Evolutionary conservation across 23 tunicate species (phyloP), one percentile per base, ranked within the genome.

Genomic region (Halocynthia roretzi): DNA sequence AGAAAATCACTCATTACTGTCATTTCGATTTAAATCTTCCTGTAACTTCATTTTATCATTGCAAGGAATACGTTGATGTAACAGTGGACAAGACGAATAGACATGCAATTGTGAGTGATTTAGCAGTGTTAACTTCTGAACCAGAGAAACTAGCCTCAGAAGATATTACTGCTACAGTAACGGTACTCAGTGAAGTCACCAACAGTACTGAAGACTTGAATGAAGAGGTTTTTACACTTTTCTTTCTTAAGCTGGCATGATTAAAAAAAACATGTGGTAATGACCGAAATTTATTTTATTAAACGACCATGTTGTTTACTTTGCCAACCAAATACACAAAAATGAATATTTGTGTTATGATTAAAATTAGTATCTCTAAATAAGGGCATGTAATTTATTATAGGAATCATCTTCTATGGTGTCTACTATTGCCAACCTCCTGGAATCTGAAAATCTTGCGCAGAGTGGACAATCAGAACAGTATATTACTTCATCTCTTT

Each of bases 351-450:
- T n/a, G n/a, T n/a, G n/a, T n/a, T n/a, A n/a, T n/a, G n/a, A n/a
- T n/a, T n/a, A n/a, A n/a, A n/a, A n/a, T n/a, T n/a, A n/a, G n/a
- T n/a, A n/a, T n/a, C 44, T 31, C 44, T 31, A 0, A 31, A 31
- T 31, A 31, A 31, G 44, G 4, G 44, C 44, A 31, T 31, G 44
- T 31, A 1, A 0, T 84, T 74, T 50, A 40, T 81, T 72, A 14
- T 64, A 88, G 95, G 76, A 82, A 6, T 77, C 95, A 0, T 51
- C 67, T 62, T 88, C 95, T 50, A 87, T 88, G 12, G 87, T 88
- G 17, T 53, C 82, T 6, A 88, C 86, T 7, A 71, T 88, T 21
- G 80, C 84, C 22, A 88, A 88, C 70, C 11, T 88, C 7, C 60
- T 88, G 51, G 81, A 74, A 51, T 78, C 67, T 5, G 84, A 87